Percentiles rank a stretch among this genome's conserved stretches.
Evolutionary conservation across 2,113 vertebrate species (phyloP).

Genomic region (Sterna hirundo): DNA sequence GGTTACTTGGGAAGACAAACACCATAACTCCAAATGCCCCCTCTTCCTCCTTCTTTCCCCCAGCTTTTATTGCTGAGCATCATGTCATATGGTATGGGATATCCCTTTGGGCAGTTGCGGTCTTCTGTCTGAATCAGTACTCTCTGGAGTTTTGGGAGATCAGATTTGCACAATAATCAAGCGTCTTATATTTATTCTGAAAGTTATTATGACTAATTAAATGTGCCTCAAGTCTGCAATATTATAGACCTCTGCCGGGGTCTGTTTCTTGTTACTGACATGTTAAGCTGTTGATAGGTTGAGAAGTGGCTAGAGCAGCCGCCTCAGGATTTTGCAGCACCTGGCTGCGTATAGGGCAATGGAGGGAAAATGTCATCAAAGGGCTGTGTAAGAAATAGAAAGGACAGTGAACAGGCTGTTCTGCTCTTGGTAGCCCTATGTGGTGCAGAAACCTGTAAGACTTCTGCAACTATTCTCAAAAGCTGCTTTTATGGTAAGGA

Average conservation of each 20-base stretch:
- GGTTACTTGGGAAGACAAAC: neutral
- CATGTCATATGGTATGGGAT: neutral
- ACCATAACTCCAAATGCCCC: neutral
- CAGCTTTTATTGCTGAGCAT: neutral
- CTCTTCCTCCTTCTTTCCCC: neutral
- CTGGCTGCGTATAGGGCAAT: neutral
- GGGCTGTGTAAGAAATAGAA: neutral
- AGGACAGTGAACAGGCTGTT: neutral
- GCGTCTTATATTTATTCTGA: neutral
- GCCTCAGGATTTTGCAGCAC: neutral
- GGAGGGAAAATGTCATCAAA: neutral
- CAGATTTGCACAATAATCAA: neutral
- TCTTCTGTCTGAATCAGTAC: neutral
- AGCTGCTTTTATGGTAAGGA: neutral
- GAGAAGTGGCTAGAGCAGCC: neutral
- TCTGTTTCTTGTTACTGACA: neutral
- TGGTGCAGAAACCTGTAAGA: neutral
- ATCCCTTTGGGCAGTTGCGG: neutral
- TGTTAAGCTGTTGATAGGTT: neutral
- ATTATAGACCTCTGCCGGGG: neutral
- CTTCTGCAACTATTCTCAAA: neutral
- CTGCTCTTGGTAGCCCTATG: neutral
- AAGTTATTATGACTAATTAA: neutral
- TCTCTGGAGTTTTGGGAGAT: neutral
- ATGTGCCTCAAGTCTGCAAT: neutral